A percentile compares a stretch with the other conserved stretches of the same genome.
Conservation (phyloP, 2,797 vertebrate species). For the Leuciscus waleckii region DNA sequence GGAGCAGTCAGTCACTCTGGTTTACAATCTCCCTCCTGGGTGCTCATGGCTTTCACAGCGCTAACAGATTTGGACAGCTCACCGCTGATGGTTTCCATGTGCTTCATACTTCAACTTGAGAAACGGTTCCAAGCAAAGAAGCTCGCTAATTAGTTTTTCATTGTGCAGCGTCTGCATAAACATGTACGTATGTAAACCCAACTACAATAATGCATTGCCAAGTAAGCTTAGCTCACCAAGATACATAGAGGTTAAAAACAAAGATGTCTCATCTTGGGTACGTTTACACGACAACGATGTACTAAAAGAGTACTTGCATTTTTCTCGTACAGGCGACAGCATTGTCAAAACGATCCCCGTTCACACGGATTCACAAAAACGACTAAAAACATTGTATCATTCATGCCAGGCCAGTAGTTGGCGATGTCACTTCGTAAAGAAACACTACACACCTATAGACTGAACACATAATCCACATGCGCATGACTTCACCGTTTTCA, state of each 20-base stretch:
- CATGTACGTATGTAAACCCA: slow-evolving; percentile 34
- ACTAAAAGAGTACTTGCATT: background rate
- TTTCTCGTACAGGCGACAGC: background rate
- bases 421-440: background rate
- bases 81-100: slow-evolving; percentile 80
- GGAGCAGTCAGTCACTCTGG: slow-evolving; percentile 68
- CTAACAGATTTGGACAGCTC: slow-evolving; percentile 73
- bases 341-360: background rate
- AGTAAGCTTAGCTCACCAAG: slow-evolving; percentile 39
- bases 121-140: slow-evolving; percentile 59
- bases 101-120: slow-evolving; percentile 62
- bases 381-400: background rate
- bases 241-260: slow-evolving; percentile 51
- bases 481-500: background rate
- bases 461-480: background rate
- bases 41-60: slow-evolving; percentile 69
- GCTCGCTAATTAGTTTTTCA: slow-evolving; percentile 51
- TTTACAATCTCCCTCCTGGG: slow-evolving; percentile 66
- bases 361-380: background rate
- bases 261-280: slow-evolving; percentile 1
- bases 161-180: slow-evolving; percentile 43
- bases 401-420: background rate
- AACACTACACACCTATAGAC: background rate
- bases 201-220: slow-evolving; percentile 34
- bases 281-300: background rate